Base-by-base conservation (phyloP, 2,113 vertebrate genomes). In the Oreocharis arfaki region DNA sequence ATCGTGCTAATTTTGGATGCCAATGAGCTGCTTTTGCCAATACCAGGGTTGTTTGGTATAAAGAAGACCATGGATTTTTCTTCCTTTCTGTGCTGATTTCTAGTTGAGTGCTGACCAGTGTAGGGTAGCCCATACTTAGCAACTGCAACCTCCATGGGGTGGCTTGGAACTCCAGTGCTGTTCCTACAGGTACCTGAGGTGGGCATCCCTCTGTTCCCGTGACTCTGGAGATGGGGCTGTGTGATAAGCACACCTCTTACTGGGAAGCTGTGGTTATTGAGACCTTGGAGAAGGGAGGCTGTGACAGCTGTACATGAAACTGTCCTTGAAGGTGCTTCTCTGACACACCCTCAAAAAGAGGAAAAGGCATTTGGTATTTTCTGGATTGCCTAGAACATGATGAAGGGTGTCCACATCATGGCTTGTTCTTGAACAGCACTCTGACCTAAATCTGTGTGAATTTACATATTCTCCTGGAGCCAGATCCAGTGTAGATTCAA, bases 261-360 rank as follows among this genome's bases (percentile, higher is more conserved):
- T 74, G 78, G 49, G 56, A 14, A 56, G 9, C n/a, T 17, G 49
- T n/a, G 65, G 21, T 44, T 64, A 18, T 14, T 37, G 21, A 46
- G 28, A 10, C 55, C 46, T 41, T 32, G 24, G 79, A 44, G 71
- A 32, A 52, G 33, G 16, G 39, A 69, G 22, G 17, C 65, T 70
- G 46, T 23, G 44, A 5, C 41, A 83, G 12, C 22, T 39, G 0
- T 14, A 2, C 1, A 2, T 4, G 30, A 61, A 81, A 52, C 37
- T 46, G 23, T 10, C 24, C 47, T 75, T 55, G 21, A 42, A 47
- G 27, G 13, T 59, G 11, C 33, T 73, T 49, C 16, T 73, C 50
- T 60, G 63, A 33, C 8, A 14, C 17, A 21, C 13, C 30, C 27
- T 89, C 35, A 42, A 28, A 59, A 46, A 20, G 30, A 39, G 24